A percentile compares a stretch with the other conserved stretches of the same genome.
Conservation (phyloP, 2,113 vertebrate species). For the Benitochromis conjunctus region DNA sequence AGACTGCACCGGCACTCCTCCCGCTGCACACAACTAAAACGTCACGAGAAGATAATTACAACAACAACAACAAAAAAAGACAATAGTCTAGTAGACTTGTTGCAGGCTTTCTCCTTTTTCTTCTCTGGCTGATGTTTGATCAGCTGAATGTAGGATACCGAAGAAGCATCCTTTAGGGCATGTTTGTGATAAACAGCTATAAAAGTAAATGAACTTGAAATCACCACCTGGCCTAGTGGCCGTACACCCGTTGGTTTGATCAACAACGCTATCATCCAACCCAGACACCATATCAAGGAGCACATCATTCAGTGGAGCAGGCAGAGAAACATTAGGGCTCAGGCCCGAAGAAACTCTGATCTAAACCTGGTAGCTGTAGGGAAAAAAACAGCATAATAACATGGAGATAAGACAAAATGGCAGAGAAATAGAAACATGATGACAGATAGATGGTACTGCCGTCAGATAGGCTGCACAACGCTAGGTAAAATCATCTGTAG, state of each 20-base stretch:
- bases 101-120: neutral
- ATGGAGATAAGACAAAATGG: slow-evolving; percentile 28
- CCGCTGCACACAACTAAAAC: neutral
- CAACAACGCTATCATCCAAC: neutral
- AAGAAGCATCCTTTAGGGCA: neutral
- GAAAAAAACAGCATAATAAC: neutral
- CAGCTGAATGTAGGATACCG: neutral
- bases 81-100: neutral
- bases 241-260: neutral
- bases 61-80: too few relatives aligned
- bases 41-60: neutral
- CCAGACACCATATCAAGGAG: neutral
- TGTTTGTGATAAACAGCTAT: neutral
- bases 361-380: neutral
- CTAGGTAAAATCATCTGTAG: neutral
- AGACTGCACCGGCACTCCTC: neutral
- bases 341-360: neutral
- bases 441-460: slow-evolving; percentile 20
- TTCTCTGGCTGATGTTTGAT: neutral
- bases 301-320: neutral
- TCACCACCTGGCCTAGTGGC: neutral
- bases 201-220: slow-evolving; percentile 5
- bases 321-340: neutral
- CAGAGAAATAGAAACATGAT: neutral
- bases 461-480: neutral